Percentiles rank a stretch among this genome's conserved stretches.
These are phyloP conservation scores for Drosophila busckii DNA, from an alignment of 1,140 invertebrate species.

Conservation along the genomic window DNA sequence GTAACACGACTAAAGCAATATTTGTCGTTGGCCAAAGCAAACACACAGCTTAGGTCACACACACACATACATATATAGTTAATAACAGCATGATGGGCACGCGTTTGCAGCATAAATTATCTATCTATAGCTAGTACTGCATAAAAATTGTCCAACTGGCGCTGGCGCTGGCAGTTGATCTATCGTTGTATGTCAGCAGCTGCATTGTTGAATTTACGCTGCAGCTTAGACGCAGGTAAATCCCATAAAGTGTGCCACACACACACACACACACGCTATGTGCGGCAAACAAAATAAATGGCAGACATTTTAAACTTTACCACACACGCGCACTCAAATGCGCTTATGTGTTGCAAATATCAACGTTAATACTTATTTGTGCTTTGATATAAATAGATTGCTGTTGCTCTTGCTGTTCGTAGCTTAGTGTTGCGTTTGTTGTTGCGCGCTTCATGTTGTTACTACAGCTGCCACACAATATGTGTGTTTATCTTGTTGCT, in stretches of 20 bases:
- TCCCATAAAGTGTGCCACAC: constrained; percentile 57
- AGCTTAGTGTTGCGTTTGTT: constrained; percentile 23
- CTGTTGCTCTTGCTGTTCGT: constrained; percentile 2
- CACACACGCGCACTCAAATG: constrained; percentile 7
- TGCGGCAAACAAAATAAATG: constrained; percentile 64
- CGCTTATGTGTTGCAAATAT: constrained; percentile 59
- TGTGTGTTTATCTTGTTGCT: no score
- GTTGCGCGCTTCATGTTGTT: constrained; percentile 33
- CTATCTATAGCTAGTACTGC: constrained; percentile 30
- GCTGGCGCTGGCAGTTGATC: constrained; percentile 25
- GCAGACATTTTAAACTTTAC: constrained; percentile 13
- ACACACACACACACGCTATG: constrained; percentile 35
- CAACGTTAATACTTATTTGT: constrained; percentile 65
- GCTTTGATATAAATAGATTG: constrained; percentile 32
- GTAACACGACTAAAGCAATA: constrained; percentile 24
- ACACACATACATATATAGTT: background rate
- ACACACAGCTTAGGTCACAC: constrained; percentile 11
- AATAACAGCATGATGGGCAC: constrained; percentile 33
- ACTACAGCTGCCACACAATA: no score
- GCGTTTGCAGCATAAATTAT: constrained; percentile 70
- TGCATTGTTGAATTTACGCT: constrained; percentile 66
- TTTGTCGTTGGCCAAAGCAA: constrained; percentile 33
- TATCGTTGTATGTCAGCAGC: constrained; percentile 65
- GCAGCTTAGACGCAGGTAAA: constrained; percentile 58
- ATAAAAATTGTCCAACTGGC: constrained; percentile 39